Percentiles rank a stretch among this genome's conserved stretches.
These are phyloP conservation scores for Bufo bufo DNA, from an alignment of 2,113 vertebrate species.

Conservation along the genomic window DNA sequence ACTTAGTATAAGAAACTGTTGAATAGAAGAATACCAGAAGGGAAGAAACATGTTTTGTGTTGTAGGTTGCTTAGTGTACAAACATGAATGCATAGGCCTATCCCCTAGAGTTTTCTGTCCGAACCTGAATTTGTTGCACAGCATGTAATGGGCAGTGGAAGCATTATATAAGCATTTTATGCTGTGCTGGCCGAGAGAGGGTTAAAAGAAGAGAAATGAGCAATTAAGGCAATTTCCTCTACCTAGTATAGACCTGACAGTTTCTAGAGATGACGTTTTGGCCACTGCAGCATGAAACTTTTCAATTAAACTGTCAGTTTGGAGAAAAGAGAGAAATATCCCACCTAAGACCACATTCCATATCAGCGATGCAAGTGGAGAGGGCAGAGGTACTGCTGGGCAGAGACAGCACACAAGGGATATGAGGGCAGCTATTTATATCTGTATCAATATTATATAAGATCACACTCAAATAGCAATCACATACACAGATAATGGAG, in stretches of 20 bases:
- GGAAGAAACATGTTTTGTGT: neutral
- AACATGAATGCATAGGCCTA: neutral
- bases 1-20: neutral
- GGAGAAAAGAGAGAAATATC: slow-evolving; percentile 40
- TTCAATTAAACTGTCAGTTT: slow-evolving; percentile 55
- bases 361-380: slow-evolving; percentile 28
- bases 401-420: slow-evolving; percentile 44
- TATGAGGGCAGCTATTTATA: slow-evolving; percentile 44
- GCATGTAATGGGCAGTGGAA: neutral
- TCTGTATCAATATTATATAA: slow-evolving; percentile 31
- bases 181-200: neutral
- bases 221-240: slow-evolving; percentile 45
- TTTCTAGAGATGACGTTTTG: slow-evolving; percentile 47
- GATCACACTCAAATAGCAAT: neutral
- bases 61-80: neutral
- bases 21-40: neutral
- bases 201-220: slow-evolving; percentile 23
- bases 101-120: neutral
- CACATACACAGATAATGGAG: slow-evolving; percentile 24
- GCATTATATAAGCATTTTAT: neutral
- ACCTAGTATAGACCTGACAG: slow-evolving; percentile 37
- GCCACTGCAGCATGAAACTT: slow-evolving; percentile 54
- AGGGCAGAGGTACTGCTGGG: slow-evolving; percentile 36
- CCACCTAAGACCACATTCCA: slow-evolving; percentile 25
- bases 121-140: slow-evolving; percentile 3